These are phyloP conservation scores for Meteorus colon DNA, from an alignment of 2,888 invertebrate species.

Conservation along the genomic window DNA sequence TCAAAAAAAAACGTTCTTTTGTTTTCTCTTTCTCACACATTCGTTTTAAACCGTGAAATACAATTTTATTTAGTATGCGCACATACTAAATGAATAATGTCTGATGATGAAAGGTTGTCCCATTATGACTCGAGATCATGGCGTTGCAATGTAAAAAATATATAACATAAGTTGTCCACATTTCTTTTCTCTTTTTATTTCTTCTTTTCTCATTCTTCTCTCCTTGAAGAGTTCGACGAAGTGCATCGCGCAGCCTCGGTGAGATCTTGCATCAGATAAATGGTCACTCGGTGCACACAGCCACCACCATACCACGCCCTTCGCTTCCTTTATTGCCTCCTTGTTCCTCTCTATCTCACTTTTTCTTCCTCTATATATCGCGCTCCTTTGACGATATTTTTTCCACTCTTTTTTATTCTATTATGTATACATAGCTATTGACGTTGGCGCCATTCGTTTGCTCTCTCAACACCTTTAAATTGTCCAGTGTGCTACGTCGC, in stretches of 20 bases:
- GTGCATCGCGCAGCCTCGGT: conserved; percentile 44
- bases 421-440: background rate
- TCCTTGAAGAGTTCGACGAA: conserved; percentile 13
- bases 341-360: conserved; percentile 30
- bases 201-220: conserved; percentile 15
- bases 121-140: background rate
- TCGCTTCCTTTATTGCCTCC: conserved; percentile 11
- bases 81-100: background rate
- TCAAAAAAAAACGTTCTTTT: background rate
- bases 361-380: conserved; percentile 10
- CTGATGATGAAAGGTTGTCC: background rate
- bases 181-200: conserved; percentile 9
- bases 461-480: background rate
- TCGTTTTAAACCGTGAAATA: background rate
- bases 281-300: conserved; percentile 23
- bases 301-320: conserved; percentile 42
- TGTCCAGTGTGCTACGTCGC: background rate
- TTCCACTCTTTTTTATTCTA: background rate
- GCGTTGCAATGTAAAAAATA: background rate
- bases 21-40: background rate
- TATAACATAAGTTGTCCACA: background rate
- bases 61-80: background rate
- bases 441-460: conserved; percentile 20
- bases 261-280: conserved; percentile 46
- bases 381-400: background rate